Evolutionary conservation across 1,140 invertebrate genomes (phyloP).

Genomic region (Cyphomyrmex costatus): DNA sequence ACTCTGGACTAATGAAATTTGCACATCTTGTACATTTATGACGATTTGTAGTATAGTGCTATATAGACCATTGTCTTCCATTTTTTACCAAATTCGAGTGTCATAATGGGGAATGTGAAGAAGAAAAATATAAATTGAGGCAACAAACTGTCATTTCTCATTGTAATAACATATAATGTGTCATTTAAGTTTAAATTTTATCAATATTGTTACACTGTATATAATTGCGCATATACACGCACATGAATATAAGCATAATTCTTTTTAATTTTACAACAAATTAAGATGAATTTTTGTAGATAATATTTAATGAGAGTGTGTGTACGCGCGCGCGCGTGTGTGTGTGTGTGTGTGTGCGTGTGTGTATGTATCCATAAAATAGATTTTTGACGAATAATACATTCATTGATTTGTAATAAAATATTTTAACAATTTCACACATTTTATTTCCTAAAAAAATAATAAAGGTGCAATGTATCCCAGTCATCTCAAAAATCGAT

Average conservation of each 20-base stretch:
- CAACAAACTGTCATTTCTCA: slow-evolving; percentile 49
- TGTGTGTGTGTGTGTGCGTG: slow-evolving; percentile 14
- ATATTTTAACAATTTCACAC: slow-evolving; percentile 36
- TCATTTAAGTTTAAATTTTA: slow-evolving; percentile 41
- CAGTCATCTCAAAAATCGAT: too few relatives aligned
- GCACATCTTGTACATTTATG: slow-evolving; percentile 41
- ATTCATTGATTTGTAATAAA: slow-evolving; percentile 70
- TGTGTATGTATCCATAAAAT: slow-evolving; percentile 29
- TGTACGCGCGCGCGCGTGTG: slow-evolving; percentile 7
- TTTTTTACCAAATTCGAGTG: slow-evolving; percentile 70
- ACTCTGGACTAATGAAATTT: slow-evolving; percentile 8
- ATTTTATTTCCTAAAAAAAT: background rate
- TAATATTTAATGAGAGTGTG: slow-evolving; percentile 6
- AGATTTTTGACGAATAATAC: slow-evolving; percentile 32
- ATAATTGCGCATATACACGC: slow-evolving; percentile 16
- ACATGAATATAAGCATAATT: background rate
- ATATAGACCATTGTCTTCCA: slow-evolving; percentile 68
- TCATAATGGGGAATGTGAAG: slow-evolving; percentile 65
- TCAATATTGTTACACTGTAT: slow-evolving; percentile 48
- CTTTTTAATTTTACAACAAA: background rate
- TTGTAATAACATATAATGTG: slow-evolving; percentile 11
- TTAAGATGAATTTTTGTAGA: slow-evolving; percentile 37
- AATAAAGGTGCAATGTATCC: too few relatives aligned
- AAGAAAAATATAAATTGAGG: slow-evolving; percentile 32
- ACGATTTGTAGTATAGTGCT: slow-evolving; percentile 40